Evolutionary conservation across 2,113 vertebrate species (phyloP), one percentile per base, ranked within the genome.

Genomic region (Lycocorax pyrrhopterus): DNA sequence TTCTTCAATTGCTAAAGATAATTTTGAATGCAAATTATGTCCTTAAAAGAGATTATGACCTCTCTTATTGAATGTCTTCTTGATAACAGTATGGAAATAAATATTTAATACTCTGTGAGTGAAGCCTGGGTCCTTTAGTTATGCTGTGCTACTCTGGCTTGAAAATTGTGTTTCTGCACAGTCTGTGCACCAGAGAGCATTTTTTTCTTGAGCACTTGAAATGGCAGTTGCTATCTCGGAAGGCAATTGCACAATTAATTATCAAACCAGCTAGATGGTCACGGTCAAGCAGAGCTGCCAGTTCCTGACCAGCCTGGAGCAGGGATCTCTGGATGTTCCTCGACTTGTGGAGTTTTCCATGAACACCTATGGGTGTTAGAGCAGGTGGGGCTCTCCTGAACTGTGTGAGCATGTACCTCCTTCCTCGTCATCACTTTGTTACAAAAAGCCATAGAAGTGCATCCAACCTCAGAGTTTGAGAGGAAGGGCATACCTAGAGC

Each of bases 21-120:
- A 94, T 85, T 94, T 56, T 85, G 66, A 82, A 91, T 95, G 67
- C 67, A 72, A 79, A 59, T 93, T 59, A 56, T 64, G 78, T 76
- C 53, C 75, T 90, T 88, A 69, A 60, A 87, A 90, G 74, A 68
- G 62, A 91, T 87, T 43, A 72, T 78, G 66, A 60, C 69, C 53
- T 82, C 53, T 91, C 13, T 32, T 85, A 44, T 85, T 56, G 92
- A 75, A 82, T 75, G 17, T 72, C 37, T 5, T 79, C 62, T 87
- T 76, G 49, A 56, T 68, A 89, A 79, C 12, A 29, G 35, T 73
- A 69, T 76, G 32, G 62, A 81, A 87, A 91, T 82, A 95, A 94
- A 64, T 82, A 64, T 41, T 72, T 87, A 72, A 94, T 89, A 43
- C 21, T 71, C 47, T 59, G 10, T 16, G 51, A 74, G 41, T 18